These are phyloP conservation scores for Drosophila limbata DNA, from an alignment of 2,888 invertebrate species.

Conservation along the genomic window DNA sequence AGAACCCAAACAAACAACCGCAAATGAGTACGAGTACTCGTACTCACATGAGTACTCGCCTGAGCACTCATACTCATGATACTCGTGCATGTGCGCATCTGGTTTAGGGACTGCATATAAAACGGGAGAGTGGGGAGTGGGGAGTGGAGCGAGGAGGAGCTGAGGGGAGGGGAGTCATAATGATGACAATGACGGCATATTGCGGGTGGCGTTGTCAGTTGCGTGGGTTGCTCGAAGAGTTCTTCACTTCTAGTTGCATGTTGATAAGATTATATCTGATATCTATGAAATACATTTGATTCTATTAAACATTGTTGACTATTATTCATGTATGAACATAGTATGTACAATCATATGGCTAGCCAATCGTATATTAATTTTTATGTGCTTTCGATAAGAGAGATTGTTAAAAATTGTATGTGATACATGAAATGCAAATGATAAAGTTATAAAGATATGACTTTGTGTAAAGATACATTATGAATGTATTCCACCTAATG, in stretches of 20 bases:
- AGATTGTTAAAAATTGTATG: constrained; percentile 2
- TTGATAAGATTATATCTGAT: background rate
- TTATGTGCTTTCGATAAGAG: constrained; percentile 34
- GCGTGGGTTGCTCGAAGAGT: constrained; percentile 41
- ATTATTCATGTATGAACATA: background rate
- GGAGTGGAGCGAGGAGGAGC: constrained; percentile 14
- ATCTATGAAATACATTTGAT: background rate
- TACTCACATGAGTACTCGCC: constrained; percentile 31
- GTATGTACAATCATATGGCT: constrained; percentile 8
- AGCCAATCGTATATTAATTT: background rate
- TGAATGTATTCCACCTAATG: background rate
- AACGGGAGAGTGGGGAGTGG: constrained; percentile 17
- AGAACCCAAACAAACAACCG: constrained; percentile 70
- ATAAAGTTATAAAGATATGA: background rate
- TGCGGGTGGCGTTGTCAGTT: constrained; percentile 50
- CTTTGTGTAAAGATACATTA: background rate
- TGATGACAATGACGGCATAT: constrained; percentile 56
- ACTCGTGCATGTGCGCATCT: constrained; percentile 71
- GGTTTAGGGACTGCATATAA: constrained; percentile 60
- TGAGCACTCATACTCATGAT: constrained; percentile 1
- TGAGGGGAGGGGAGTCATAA: constrained; percentile 35
- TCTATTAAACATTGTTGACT: background rate
- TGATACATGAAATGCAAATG: constrained; percentile 3
- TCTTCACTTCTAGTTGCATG: background rate
- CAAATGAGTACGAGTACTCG: constrained; percentile 38